Evolutionary conservation across 2,888 invertebrate species (phyloP), one percentile per base, ranked within the genome.

Genomic region (Trissolcus brochymenae): DNA sequence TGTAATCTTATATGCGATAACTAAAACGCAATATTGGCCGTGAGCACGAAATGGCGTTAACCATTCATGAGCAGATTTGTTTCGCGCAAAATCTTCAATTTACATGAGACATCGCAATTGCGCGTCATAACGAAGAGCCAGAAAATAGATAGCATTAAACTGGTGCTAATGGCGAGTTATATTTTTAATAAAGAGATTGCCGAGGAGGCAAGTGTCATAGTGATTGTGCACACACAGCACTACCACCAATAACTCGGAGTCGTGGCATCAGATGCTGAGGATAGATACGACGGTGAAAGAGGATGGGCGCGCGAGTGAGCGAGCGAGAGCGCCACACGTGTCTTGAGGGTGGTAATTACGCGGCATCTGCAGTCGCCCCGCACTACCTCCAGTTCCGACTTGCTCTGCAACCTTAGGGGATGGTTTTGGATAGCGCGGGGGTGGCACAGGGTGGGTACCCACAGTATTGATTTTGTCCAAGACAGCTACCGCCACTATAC

Each of bases 391-490:
- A 75, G 79, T 85, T 82, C 84, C 83, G 82, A 85, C 86, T 85
- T 84, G 84, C 84, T 84, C 84, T 84, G 81, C 84, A 85, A 85
- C 87, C 87, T 87, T 86, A 85, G 84, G 83, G 84, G 82, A 78
- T 81, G 83, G 82, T 81, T 76, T 80, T 81, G 76, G 76, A 76
- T 80, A 72, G 81, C 73, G 78, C 62, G 80, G 68, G 80, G 82
- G 80, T 76, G 80, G 76, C 76, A 74, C 81, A 80, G 85, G 85
- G 83, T 86, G 86, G 87, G 85, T 87, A 85, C 85, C 88, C 88
- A 86, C 88, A 88, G 89, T 88, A 88, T 89, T 88, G 89, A 88
- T 89, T 88, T 88, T 89, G 89, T 88, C 89, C 88, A 88, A 89
- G 88, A 89, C 89, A 88, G 88, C 87, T 81, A 82, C 81, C 79